A percentile compares a stretch with the other conserved stretches of the same genome.
Conservation (phyloP, 2,113 vertebrate species). For the Pelecanus crispus region DNA sequence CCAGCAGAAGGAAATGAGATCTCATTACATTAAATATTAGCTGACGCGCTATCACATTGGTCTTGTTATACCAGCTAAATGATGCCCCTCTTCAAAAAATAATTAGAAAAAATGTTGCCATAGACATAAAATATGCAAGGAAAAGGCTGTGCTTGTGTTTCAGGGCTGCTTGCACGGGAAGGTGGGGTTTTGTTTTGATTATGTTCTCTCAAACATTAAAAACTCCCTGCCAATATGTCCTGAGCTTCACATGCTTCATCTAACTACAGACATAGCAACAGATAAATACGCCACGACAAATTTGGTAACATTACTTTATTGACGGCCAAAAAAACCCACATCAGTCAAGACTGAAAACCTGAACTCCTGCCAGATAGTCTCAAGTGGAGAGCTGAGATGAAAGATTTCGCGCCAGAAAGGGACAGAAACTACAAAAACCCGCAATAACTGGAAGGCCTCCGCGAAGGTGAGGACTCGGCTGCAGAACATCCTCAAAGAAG, state of each 20-base stretch:
- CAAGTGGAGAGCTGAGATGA: not conserved
- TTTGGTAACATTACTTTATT: conserved; percentile 50
- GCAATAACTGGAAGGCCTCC: not conserved
- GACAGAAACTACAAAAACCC: not conserved
- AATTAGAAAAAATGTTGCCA: not conserved
- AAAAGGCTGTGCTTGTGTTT: not conserved
- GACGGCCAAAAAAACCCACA: not conserved
- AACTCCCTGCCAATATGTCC: conserved; percentile 29
- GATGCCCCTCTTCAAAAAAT: conserved; percentile 3
- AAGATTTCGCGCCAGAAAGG: not conserved
- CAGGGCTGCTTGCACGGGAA: not conserved
- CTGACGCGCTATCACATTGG: not conserved
- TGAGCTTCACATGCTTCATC: conserved; percentile 18
- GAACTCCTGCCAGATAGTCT: conserved; percentile 5
- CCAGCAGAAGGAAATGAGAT: conserved; percentile 24
- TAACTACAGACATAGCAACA: conserved; percentile 53
- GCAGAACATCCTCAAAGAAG: not conserved
- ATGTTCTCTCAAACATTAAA: conserved; percentile 16
- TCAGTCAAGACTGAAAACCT: conserved; percentile 4
- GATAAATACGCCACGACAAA: conserved; percentile 37
- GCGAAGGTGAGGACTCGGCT: not conserved
- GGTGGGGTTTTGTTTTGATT: conserved; percentile 21
- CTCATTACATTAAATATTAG: conserved; percentile 30
- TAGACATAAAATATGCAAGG: not conserved
- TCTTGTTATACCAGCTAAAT: not conserved